Conservation (phyloP, 1,140 invertebrate species). For the Pseudomyrmex pallidus region DNA sequence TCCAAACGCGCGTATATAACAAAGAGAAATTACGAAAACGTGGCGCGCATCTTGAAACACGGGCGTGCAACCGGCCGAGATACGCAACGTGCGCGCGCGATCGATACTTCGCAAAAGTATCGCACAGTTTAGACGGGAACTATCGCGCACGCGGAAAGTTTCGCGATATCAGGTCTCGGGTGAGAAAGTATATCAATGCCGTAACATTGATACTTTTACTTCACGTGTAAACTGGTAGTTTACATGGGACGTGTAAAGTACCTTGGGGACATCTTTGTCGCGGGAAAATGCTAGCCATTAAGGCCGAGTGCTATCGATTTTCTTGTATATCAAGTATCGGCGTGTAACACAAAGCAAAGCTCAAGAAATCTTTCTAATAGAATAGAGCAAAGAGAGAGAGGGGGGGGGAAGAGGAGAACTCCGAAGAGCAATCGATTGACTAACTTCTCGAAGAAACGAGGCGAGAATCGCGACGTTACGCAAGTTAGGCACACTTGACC, state of each 20-base stretch:
- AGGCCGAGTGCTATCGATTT: not conserved
- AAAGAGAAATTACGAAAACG: constrained; percentile 57
- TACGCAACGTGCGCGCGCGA: not conserved
- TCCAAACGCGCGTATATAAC: not conserved
- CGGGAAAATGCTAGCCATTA: not conserved
- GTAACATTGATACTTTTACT: constrained; percentile 23
- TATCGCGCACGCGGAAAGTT: constrained; percentile 17
- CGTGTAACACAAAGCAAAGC: not conserved
- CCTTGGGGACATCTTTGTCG: not conserved
- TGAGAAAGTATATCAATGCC: constrained; percentile 31
- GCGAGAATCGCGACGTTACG: constrained; percentile 45
- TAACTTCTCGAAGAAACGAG: constrained; percentile 19
- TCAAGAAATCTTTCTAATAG: too few relatives aligned
- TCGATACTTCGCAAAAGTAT: constrained; percentile 49
- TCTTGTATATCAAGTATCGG: not conserved
- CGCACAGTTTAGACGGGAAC: constrained; percentile 14
- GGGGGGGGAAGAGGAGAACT: not conserved
- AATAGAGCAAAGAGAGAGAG: too few relatives aligned
- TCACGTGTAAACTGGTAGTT: not conserved
- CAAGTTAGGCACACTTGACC: constrained; percentile 78
- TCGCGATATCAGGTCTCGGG: constrained; percentile 12
- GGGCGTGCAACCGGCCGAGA: not conserved
- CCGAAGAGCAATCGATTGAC: not conserved
- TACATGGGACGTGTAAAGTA: not conserved
- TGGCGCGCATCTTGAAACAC: constrained; percentile 30